Conservation (phyloP, 2,113 vertebrate genomes). For the Cathartes aura region DNA sequence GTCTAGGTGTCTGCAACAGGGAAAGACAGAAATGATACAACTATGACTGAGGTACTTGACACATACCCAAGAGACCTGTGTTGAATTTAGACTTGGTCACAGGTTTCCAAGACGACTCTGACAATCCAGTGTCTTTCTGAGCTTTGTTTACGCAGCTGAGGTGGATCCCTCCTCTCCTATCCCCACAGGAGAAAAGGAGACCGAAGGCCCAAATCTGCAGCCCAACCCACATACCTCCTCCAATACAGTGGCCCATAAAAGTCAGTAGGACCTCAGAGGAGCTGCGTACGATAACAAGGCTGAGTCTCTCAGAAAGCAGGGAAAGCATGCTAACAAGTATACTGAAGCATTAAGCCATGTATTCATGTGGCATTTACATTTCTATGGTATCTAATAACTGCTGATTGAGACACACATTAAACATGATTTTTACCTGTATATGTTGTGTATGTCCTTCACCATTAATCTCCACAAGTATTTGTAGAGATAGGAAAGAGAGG, state of each 20-base stretch:
- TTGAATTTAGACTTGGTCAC: background rate
- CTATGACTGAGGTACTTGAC: background rate
- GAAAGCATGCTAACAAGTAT: background rate
- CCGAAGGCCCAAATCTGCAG: background rate
- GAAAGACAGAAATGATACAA: background rate
- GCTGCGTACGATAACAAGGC: background rate
- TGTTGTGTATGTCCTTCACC: slow-evolving; percentile 91
- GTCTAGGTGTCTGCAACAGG: background rate
- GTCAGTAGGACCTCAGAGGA: background rate
- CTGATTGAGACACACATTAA: background rate
- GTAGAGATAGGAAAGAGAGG: slow-evolving; percentile 92
- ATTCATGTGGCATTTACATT: background rate
- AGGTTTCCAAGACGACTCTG: background rate
- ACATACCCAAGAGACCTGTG: background rate
- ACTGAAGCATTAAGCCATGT: background rate
- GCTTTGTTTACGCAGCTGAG: background rate
- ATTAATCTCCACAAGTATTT: slow-evolving; percentile 97
- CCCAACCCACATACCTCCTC: background rate
- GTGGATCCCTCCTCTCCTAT: background rate
- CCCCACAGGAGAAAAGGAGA: background rate
- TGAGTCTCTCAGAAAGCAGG: background rate
- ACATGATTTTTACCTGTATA: slow-evolving; percentile 85
- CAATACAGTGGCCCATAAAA: background rate
- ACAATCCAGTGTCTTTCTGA: background rate
- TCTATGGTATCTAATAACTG: background rate